A percentile compares a stretch with the other conserved stretches of the same genome.
These are phyloP conservation scores for Phodopus roborovskii DNA, from an alignment of 2,113 vertebrate species.

Conservation along the genomic window DNA sequence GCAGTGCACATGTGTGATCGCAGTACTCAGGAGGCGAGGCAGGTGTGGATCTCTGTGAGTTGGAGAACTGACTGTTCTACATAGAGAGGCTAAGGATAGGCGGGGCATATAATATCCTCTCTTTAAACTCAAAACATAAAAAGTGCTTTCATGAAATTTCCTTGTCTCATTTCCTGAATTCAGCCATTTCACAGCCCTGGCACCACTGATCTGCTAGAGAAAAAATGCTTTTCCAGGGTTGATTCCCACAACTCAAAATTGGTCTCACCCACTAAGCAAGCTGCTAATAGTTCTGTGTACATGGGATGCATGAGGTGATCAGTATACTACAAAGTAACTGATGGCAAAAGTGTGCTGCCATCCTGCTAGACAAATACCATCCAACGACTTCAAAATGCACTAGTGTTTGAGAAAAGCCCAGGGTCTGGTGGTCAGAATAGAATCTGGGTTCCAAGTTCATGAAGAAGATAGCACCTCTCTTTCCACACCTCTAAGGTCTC, in stretches of 20 bases:
- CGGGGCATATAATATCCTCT: rapidly evolving
- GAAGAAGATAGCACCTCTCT: not conserved
- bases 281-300: too few relatives aligned
- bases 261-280: not conserved
- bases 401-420: not conserved
- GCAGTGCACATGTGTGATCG: too few relatives aligned
- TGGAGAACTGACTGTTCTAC: not conserved
- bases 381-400: not conserved
- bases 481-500: not conserved
- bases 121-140: not conserved
- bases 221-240: not conserved
- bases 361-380: not conserved
- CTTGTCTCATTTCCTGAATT: not conserved
- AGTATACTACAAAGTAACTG: not conserved
- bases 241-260: not conserved
- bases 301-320: not conserved
- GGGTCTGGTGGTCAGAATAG: not conserved
- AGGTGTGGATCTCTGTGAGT: not conserved
- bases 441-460: not conserved
- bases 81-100: not conserved
- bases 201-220: not conserved
- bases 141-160: not conserved
- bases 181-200: not conserved
- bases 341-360: not conserved
- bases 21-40: not conserved